phyloP scores from a whole-genome alignment of 2,888 invertebrate species.

The Allacma fusca region DNA sequence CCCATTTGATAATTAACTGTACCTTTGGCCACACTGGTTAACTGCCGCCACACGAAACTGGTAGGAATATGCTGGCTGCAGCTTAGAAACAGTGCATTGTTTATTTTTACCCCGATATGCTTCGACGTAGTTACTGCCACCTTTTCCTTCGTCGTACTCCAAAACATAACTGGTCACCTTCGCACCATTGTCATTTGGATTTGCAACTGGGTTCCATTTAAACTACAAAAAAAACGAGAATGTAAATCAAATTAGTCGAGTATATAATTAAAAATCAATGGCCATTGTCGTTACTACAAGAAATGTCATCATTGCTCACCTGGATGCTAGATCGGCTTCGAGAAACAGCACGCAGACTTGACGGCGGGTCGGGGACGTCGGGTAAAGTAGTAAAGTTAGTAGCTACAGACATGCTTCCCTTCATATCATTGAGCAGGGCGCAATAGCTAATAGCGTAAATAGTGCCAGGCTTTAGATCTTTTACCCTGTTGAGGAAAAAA shows the following conservation, averaged over 20 bases:
- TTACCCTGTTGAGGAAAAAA: conserved; percentile 69
- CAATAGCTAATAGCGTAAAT: conserved; percentile 84
- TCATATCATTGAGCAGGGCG: conserved; percentile 77
- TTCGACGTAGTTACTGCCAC: conserved; percentile 74
- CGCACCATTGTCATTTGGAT: conserved; percentile 76
- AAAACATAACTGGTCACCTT: conserved; percentile 78
- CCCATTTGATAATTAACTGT: no score
- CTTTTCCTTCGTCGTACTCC: conserved; percentile 77
- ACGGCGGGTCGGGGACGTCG: conserved; percentile 81
- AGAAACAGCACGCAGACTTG: conserved; percentile 52
- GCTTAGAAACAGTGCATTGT: conserved; percentile 77
- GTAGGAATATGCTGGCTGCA: conserved; percentile 81
- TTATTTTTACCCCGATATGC: conserved; percentile 76
- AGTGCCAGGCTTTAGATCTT: conserved; percentile 86
- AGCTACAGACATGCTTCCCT: conserved; percentile 79
- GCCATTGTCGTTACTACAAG: no score
- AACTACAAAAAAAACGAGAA: conserved; percentile 64
- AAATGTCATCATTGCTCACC: no score
- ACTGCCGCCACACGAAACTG: conserved; percentile 83
- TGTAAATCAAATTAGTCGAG: background rate
- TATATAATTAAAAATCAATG: background rate
- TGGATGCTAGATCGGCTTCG: conserved; percentile 56
- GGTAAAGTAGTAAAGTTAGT: conserved; percentile 81
- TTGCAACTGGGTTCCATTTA: conserved; percentile 66
- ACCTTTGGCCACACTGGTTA: conserved; percentile 79